Percentiles rank a stretch among this genome's conserved stretches.
These are phyloP conservation scores for Drosophila orena DNA, from an alignment of 1,140 invertebrate genomes.

Conservation along the genomic window DNA sequence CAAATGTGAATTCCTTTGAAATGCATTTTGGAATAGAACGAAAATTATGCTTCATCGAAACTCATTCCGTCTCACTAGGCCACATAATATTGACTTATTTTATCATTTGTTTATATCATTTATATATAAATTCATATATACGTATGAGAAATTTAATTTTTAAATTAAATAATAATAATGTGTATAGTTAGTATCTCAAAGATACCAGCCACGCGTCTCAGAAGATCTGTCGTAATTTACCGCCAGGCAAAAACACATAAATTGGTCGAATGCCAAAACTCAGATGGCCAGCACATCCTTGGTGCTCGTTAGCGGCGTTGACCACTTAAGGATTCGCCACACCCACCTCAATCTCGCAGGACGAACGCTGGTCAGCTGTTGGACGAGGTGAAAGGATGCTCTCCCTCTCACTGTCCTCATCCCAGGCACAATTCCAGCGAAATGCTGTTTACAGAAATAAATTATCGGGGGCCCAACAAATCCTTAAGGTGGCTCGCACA, in stretches of 20 bases:
- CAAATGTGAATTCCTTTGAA: slow-evolving; percentile 1
- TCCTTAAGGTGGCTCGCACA: slow-evolving; percentile 59
- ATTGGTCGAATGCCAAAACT: slow-evolving; percentile 37
- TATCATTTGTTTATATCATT: no score
- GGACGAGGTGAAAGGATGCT: slow-evolving; percentile 28
- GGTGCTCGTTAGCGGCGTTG: slow-evolving; percentile 53
- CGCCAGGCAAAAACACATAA: slow-evolving; percentile 1
- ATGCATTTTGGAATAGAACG: background rate
- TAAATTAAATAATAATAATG: no score
- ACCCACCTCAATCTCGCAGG: slow-evolving; percentile 42
- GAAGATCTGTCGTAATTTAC: slow-evolving; percentile 18
- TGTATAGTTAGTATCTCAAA: background rate
- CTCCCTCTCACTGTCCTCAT: slow-evolving; percentile 8
- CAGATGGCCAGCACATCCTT: slow-evolving; percentile 34
- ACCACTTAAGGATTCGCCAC: slow-evolving; percentile 63
- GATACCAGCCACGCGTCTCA: slow-evolving; percentile 7
- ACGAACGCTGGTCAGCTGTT: slow-evolving; percentile 65
- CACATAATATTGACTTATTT: no score
- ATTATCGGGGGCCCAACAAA: slow-evolving; percentile 69
- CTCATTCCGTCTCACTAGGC: no score
- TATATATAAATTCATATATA: no score
- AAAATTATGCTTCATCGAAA: background rate
- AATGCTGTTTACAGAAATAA: slow-evolving; percentile 77
- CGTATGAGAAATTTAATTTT: no score
- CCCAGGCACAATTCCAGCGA: slow-evolving; percentile 52